Conservation (phyloP, 1,140 invertebrate genomes). For the Sminthurinus signatus region DNA sequence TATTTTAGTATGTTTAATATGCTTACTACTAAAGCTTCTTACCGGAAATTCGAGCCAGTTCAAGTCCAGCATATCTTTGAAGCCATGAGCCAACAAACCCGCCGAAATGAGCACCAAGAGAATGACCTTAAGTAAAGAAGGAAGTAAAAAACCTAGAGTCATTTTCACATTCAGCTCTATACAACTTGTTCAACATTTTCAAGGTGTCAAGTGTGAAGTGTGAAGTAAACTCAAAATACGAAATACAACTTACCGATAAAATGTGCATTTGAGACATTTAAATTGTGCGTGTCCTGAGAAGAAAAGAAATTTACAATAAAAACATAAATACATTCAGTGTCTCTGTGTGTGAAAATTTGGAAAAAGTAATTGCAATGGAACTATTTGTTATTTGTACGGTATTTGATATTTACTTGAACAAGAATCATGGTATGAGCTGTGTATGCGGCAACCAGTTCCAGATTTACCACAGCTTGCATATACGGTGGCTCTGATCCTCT, state of each 20-base stretch:
- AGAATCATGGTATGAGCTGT: slow-evolving; percentile 61
- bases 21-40: slow-evolving; percentile 3
- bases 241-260: background rate
- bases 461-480: slow-evolving; percentile 82
- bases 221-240: no score
- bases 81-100: slow-evolving; percentile 73
- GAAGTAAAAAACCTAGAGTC: slow-evolving; percentile 62
- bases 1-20: background rate
- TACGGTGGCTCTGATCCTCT: slow-evolving; percentile 77
- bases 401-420: slow-evolving; percentile 52
- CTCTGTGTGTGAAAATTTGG: no score
- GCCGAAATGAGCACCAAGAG: slow-evolving; percentile 74
- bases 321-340: no score
- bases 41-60: slow-evolving; percentile 63
- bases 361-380: no score
- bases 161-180: slow-evolving; percentile 46
- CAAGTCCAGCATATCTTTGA: slow-evolving; percentile 49
- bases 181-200: no score
- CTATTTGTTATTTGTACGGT: no score
- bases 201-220: no score
- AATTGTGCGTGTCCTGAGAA: no score
- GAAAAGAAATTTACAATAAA: no score
- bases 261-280: background rate
- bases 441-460: slow-evolving; percentile 74
- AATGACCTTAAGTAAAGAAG: slow-evolving; percentile 93